These are phyloP conservation scores for Plagodis pulveraria DNA, from an alignment of 2,888 invertebrate genomes.

Conservation along the genomic window DNA sequence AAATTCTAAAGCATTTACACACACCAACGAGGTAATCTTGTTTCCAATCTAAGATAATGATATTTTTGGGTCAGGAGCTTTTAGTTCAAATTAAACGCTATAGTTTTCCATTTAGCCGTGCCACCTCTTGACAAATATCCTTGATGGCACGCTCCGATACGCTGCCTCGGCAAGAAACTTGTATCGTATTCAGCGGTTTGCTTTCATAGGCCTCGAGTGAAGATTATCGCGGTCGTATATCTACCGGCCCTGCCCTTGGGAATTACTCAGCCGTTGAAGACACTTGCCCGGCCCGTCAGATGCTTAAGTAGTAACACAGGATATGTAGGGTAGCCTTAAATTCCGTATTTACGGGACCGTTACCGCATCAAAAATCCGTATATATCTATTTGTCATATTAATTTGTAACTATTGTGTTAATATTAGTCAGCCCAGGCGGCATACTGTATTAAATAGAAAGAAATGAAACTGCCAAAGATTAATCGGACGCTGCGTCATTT, in stretches of 20 bases:
- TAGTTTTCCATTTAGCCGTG: background rate
- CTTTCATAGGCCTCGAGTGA: conserved; percentile 59
- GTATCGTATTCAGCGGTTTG: conserved; percentile 59
- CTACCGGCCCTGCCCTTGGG: conserved; percentile 51
- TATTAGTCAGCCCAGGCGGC: too few relatives aligned
- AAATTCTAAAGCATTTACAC: too few relatives aligned
- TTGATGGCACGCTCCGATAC: conserved; percentile 15
- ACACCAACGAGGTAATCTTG: too few relatives aligned
- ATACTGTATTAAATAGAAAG: too few relatives aligned
- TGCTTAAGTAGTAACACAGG: conserved; percentile 46
- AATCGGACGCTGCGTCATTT: too few relatives aligned
- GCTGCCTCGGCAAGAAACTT: conserved; percentile 41
- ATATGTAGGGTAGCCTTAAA: conserved; percentile 9
- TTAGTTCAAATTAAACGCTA: background rate
- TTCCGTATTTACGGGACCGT: too few relatives aligned
- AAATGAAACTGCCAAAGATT: too few relatives aligned
- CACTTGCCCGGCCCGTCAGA: conserved; percentile 49
- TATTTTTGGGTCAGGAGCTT: background rate
- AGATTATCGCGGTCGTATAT: conserved; percentile 68
- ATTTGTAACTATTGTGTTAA: too few relatives aligned
- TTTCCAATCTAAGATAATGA: too few relatives aligned
- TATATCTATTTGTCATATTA: too few relatives aligned
- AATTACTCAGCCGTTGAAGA: conserved; percentile 54
- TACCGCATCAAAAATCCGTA: too few relatives aligned
- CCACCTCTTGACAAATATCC: conserved; percentile 12